Percentiles rank a stretch among this genome's conserved stretches.
Evolutionary conservation across 2,888 invertebrate genomes (phyloP).

Genomic region (Drosophila testacea): DNA sequence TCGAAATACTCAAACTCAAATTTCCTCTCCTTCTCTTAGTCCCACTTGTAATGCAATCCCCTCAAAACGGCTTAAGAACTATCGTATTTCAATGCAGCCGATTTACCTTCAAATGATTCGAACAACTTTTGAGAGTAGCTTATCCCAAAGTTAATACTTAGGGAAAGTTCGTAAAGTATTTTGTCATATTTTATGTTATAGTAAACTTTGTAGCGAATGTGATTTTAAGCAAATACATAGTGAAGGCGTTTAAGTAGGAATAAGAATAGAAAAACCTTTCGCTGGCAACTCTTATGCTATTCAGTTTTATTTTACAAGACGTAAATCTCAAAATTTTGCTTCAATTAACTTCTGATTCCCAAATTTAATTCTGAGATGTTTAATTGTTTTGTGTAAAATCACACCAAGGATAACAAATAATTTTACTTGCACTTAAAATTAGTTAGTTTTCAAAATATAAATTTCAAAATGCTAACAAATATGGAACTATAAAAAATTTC

Average conservation of each 20-base stretch:
- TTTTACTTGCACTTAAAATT: too few species aligned
- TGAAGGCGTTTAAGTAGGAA: not conserved
- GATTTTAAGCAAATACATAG: not conserved
- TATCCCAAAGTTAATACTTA: conserved; percentile 2
- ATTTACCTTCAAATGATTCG: conserved; percentile 20
- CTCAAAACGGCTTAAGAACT: conserved; percentile 16
- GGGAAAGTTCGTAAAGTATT: not conserved
- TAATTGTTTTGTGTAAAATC: too few species aligned
- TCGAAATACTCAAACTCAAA: conserved; percentile 3
- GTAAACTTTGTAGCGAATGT: not conserved
- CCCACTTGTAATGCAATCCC: not conserved
- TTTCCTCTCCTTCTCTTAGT: not conserved
- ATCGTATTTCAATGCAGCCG: conserved; percentile 17
- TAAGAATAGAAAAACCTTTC: too few species aligned
- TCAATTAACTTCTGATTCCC: too few species aligned
- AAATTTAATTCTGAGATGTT: too few species aligned
- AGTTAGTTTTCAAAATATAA: too few species aligned
- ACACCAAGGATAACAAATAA: too few species aligned
- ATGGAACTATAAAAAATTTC: too few species aligned
- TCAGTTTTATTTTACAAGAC: too few species aligned
- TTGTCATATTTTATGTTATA: not conserved
- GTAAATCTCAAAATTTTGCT: too few species aligned
- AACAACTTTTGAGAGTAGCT: conserved; percentile 7
- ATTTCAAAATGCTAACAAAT: too few species aligned
- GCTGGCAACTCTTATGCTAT: too few species aligned